Evolutionary conservation across 2,797 vertebrate species (phyloP).

Genomic region (Poecilia velifera): DNA sequence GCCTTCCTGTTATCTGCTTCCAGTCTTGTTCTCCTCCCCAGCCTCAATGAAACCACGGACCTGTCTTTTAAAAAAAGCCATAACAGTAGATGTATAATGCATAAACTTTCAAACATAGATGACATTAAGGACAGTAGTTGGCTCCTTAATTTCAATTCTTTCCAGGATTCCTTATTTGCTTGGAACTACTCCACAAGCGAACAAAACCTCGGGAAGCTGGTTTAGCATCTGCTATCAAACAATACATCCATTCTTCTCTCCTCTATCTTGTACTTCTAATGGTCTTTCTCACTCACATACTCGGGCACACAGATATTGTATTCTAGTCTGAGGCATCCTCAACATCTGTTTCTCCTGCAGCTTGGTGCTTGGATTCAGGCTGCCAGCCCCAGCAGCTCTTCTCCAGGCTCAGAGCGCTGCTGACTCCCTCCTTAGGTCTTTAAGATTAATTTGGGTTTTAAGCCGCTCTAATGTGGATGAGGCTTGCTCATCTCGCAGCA

Average conservation of each 20-base stretch:
- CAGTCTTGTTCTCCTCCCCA: neutral
- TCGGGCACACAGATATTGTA: constrained; percentile 12
- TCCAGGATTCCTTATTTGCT: neutral
- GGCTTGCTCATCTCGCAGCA: constrained; percentile 53
- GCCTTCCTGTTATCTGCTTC: constrained; percentile 1
- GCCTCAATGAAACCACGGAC: neutral
- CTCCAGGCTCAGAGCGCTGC: constrained; percentile 31
- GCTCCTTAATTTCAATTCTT: neutral
- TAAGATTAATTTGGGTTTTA: constrained; percentile 60
- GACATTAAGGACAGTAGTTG: neutral
- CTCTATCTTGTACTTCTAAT: constrained; percentile 18
- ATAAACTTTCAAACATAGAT: neutral
- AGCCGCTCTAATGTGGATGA: constrained; percentile 56
- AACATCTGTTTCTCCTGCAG: constrained; percentile 67
- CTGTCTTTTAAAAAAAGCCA: neutral
- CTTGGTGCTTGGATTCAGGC: constrained; percentile 47
- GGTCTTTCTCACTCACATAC: constrained; percentile 11
- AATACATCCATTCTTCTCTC: constrained; percentile 9
- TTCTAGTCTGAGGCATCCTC: constrained; percentile 27
- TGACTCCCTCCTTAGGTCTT: constrained; percentile 44
- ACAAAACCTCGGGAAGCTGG: neutral
- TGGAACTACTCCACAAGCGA: neutral
- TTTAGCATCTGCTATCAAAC: constrained; percentile 20
- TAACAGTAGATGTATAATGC: neutral
- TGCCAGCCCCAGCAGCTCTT: constrained; percentile 34